Evolutionary conservation across 30 jellyfish, hydroid and myxozoan genomes (phyloP).

Genomic region (Mastigias papua): DNA sequence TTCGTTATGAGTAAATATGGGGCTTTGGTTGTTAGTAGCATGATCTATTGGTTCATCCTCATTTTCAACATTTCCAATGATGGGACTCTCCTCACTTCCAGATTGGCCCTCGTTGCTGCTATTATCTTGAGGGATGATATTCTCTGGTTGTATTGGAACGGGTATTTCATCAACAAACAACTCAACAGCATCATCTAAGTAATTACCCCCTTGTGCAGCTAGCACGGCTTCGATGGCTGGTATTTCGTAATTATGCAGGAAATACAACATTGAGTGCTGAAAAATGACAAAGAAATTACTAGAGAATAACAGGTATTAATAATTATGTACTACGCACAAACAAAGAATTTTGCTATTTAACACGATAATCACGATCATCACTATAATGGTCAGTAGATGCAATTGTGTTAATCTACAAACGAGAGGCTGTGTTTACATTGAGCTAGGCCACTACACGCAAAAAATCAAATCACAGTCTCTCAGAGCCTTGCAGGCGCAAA

Average conservation of each 20-base stretch:
- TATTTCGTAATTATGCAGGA: slow-evolving; percentile 95
- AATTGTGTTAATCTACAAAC: too few relatives aligned
- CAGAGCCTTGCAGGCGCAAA: too few relatives aligned
- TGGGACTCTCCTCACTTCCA: neutral
- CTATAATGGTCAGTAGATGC: too few relatives aligned
- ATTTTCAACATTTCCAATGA: neutral
- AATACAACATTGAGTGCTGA: slow-evolving; percentile 96
- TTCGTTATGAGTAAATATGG: neutral
- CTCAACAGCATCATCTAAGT: slow-evolving; percentile 64
- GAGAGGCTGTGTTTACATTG: too few relatives aligned
- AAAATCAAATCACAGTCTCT: too few relatives aligned
- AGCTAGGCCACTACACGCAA: too few relatives aligned
- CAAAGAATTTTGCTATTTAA: too few relatives aligned
- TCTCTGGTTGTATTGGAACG: slow-evolving; percentile 28
- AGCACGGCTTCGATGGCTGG: slow-evolving; percentile 86
- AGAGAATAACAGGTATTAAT: too few relatives aligned
- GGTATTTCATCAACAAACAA: slow-evolving; percentile 60
- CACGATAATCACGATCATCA: too few relatives aligned
- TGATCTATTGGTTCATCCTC: neutral
- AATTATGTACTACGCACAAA: too few relatives aligned
- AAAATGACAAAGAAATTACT: slow-evolving; percentile 5
- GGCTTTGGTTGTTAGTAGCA: neutral
- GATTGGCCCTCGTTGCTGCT: neutral
- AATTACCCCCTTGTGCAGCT: slow-evolving; percentile 50
- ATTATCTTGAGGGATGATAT: neutral